phyloP scores from a whole-genome alignment of 2,888 invertebrate species.

The Tiphia femorata region DNA sequence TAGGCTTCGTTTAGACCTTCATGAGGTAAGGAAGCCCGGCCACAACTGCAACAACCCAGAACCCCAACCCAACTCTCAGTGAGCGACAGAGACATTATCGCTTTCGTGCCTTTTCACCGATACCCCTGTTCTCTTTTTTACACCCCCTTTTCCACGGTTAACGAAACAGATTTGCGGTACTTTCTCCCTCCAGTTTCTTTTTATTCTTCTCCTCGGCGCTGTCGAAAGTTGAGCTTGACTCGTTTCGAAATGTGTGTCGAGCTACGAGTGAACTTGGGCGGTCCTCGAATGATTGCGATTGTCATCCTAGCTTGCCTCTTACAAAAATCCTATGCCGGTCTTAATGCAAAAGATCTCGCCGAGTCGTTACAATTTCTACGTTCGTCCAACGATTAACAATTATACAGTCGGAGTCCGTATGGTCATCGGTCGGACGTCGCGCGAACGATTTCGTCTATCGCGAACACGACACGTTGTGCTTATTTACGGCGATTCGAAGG shows the following conservation, averaged over 20 bases:
- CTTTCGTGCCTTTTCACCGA: constrained; percentile 16
- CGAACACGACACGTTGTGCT: constrained; percentile 25
- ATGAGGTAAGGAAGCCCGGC: constrained; percentile 66
- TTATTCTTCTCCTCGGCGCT: neutral
- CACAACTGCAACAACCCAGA: constrained; percentile 65
- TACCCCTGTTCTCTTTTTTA: neutral
- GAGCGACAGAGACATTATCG: constrained; percentile 32
- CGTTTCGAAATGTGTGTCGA: neutral
- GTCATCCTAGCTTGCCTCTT: neutral
- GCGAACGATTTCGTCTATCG: constrained; percentile 8
- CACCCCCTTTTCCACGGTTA: neutral
- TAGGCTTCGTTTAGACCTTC: constrained; percentile 58
- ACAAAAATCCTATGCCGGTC: neutral
- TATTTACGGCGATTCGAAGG: constrained; percentile 31
- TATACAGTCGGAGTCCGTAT: constrained; percentile 22
- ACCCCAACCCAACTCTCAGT: constrained; percentile 46
- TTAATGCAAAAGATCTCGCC: too few relatives aligned
- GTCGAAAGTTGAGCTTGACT: neutral
- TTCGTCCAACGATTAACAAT: constrained; percentile 17
- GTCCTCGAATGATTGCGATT: constrained; percentile 4
- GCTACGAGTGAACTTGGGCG: constrained; percentile 1
- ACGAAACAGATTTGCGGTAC: too few relatives aligned
- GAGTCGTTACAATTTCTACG: constrained; percentile 8
- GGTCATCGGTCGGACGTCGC: constrained; percentile 22
- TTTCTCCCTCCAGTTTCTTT: constrained; percentile 4